phyloP scores from a whole-genome alignment of 1,140 invertebrate species.

The Lordiphosa stackelbergi region DNA sequence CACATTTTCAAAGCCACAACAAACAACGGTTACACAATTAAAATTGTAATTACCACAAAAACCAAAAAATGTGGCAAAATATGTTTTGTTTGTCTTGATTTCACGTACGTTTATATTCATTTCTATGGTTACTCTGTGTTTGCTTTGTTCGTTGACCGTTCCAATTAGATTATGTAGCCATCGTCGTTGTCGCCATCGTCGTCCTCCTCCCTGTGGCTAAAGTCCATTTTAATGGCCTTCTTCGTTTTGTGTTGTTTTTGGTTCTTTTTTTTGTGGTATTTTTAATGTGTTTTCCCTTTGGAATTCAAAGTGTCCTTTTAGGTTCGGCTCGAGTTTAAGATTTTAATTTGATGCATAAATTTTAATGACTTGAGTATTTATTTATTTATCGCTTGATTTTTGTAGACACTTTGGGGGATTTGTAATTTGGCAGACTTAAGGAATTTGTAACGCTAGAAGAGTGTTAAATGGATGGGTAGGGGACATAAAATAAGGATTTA shows the following conservation, averaged over 20 bases:
- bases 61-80: slow-evolving; percentile 12
- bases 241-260: slow-evolving; percentile 5
- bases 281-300: slow-evolving; percentile 15
- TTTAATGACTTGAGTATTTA: slow-evolving; percentile 36
- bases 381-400: slow-evolving; percentile 46
- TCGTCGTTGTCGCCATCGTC: background rate
- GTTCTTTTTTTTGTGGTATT: slow-evolving; percentile 5
- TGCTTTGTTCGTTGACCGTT: slow-evolving; percentile 12
- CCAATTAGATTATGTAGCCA: slow-evolving; percentile 34
- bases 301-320: slow-evolving; percentile 7
- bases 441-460: slow-evolving; percentile 2
- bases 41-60: slow-evolving; percentile 13
- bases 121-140: slow-evolving; percentile 6
- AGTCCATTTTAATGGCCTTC: slow-evolving; percentile 37
- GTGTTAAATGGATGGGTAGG: no score
- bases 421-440: slow-evolving; percentile 33
- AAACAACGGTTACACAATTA: slow-evolving; percentile 13
- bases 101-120: background rate
- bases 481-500: no score
- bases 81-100: slow-evolving; percentile 5
- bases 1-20: background rate
- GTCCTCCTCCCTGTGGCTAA: slow-evolving; percentile 12
- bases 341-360: slow-evolving; percentile 57
- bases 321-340: slow-evolving; percentile 34
- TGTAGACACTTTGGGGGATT: slow-evolving; percentile 43